phyloP scores from a whole-genome alignment of 2,797 vertebrate genomes.

The Naso thynnoides region DNA sequence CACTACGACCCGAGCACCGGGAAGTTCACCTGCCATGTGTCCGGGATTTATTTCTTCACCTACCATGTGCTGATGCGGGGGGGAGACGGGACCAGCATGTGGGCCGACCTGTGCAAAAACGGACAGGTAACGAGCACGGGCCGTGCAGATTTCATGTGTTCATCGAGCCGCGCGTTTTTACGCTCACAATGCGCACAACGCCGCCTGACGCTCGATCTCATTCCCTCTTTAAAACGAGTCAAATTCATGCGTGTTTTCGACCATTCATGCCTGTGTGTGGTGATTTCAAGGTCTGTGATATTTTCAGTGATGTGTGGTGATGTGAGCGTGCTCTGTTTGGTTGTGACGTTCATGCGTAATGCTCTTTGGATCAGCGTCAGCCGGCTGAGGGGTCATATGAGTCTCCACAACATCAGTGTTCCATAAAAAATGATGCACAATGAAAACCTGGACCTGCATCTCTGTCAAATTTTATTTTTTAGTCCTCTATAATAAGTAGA shows the following conservation, averaged over 20 bases:
- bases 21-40: constrained; percentile 96
- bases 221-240: not conserved
- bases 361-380: constrained; percentile 17
- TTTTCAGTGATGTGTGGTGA: not conserved
- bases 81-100: constrained; percentile 98
- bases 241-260: not conserved
- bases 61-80: constrained; percentile 97
- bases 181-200: constrained; percentile 34
- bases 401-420: not conserved
- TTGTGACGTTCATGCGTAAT: constrained; percentile 39
- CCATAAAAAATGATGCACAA: constrained; percentile 1
- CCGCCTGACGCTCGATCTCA: not conserved
- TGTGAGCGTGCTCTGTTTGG: constrained; percentile 3
- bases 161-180: constrained; percentile 35
- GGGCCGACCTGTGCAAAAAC: constrained; percentile 98
- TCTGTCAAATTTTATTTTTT: not conserved
- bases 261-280: not conserved
- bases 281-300: not conserved
- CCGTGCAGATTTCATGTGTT: too few species aligned
- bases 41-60: constrained; percentile 96
- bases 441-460: not conserved
- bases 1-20: constrained; percentile 92
- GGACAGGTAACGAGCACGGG: constrained; percentile 89
- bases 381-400: constrained; percentile 3
- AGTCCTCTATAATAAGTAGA: not conserved